phyloP scores from a whole-genome alignment of 2,888 invertebrate genomes.

The Heterodera filipjevi region DNA sequence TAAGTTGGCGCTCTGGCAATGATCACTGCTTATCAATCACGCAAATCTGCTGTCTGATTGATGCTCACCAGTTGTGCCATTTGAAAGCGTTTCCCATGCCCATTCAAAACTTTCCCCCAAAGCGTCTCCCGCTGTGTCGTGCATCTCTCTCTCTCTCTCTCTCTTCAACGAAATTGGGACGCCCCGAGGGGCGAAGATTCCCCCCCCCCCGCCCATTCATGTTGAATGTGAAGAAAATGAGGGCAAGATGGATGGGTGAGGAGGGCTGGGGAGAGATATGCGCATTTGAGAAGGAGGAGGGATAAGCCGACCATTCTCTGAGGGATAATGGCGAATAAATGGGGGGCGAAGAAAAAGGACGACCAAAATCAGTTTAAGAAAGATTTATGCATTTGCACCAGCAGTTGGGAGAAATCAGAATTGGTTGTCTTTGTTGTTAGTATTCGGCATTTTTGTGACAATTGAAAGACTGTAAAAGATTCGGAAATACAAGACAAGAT shows the following conservation, averaged over 20 bases:
- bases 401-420: no score
- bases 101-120: neutral
- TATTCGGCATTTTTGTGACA: no score
- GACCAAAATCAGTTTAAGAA: no score
- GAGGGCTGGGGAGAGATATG: no score
- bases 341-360: neutral
- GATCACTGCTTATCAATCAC: no score
- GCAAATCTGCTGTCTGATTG: neutral
- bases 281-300: neutral
- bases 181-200: neutral
- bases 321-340: slow-evolving; percentile 6
- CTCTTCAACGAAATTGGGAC: neutral
- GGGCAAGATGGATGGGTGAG: neutral
- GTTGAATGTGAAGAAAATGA: slow-evolving; percentile 8
- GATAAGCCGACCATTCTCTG: neutral
- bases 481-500: no score
- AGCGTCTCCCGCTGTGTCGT: neutral
- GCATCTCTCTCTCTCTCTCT: no score
- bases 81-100: slow-evolving; percentile 1
- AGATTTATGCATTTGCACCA: no score
- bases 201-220: neutral
- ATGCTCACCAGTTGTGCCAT: slow-evolving; percentile 2
- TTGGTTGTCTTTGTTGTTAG: no score
- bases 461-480: no score
- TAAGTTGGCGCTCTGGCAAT: no score